Percentiles rank a stretch among this genome's conserved stretches.
These are phyloP conservation scores for Podarcis siculus DNA, from an alignment of 2,797 vertebrate species.

Conservation along the genomic window DNA sequence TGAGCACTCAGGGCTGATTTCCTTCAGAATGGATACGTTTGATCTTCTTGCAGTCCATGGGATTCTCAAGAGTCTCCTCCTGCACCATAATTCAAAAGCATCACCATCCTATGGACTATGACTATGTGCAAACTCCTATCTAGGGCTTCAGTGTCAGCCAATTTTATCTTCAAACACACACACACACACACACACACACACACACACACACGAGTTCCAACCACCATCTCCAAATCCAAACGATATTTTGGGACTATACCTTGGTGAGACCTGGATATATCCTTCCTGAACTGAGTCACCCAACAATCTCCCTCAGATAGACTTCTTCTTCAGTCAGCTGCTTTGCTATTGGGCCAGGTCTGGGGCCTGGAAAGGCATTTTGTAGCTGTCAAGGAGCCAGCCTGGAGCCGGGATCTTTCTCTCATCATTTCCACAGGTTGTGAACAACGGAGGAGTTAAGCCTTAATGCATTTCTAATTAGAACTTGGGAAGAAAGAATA, in stretches of 20 bases:
- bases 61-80: too few species aligned
- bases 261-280: neutral
- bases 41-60: too few species aligned
- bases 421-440: neutral
- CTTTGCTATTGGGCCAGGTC: neutral
- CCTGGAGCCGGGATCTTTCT: neutral
- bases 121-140: too few species aligned
- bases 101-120: too few species aligned
- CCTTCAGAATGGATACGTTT: too few species aligned
- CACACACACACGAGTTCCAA: too few species aligned
- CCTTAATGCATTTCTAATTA: constrained; percentile 10
- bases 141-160: too few species aligned
- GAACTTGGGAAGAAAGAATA: neutral
- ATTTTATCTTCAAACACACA: too few species aligned
- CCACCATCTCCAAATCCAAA: neutral
- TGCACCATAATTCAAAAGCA: too few species aligned
- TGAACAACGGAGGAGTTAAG: neutral
- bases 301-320: neutral
- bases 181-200: too few species aligned
- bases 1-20: too few species aligned
- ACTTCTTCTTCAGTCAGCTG: neutral
- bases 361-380: neutral
- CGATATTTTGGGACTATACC: too few species aligned
- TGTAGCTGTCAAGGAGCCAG: neutral
- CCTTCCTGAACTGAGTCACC: neutral